Evolutionary conservation across 1,140 invertebrate genomes (phyloP).

Genomic region (Diplogasteroides magnus): DNA sequence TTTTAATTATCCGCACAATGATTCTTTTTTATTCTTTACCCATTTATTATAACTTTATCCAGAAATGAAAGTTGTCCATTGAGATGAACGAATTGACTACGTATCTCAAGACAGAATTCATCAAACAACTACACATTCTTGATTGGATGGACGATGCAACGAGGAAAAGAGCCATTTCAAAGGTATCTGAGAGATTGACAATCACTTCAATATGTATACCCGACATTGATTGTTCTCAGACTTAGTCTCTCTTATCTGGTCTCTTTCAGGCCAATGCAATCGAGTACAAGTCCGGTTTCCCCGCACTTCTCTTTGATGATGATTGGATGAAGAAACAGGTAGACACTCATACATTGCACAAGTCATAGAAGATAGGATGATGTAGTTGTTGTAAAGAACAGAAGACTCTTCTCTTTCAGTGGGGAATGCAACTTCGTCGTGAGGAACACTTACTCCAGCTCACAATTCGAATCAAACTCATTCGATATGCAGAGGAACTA

Average conservation of each 20-base stretch:
- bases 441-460: constrained; percentile 29
- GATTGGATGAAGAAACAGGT: constrained; percentile 41
- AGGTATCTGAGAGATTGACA: no score
- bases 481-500: constrained; percentile 30
- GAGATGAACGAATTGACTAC: constrained; percentile 48
- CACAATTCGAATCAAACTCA: constrained; percentile 39
- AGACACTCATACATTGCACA: no score
- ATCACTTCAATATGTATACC: no score
- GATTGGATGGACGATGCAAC: constrained; percentile 55
- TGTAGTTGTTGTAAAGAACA: no score
- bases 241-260: background rate
- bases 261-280: constrained; percentile 36
- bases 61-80: background rate
- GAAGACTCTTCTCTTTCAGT: no score
- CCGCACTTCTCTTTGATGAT: constrained; percentile 41
- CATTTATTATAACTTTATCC: background rate
- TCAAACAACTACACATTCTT: constrained; percentile 37
- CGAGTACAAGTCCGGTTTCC: constrained; percentile 40
- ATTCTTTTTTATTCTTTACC: background rate
- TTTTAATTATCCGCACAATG: background rate
- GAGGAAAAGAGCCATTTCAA: constrained; percentile 48
- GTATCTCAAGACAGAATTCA: constrained; percentile 50
- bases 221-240: no score
- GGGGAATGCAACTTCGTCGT: background rate
- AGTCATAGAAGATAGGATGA: no score